phyloP scores from a whole-genome alignment of 2,113 vertebrate species.

The zebrafish (Danio rerio) region DNA sequence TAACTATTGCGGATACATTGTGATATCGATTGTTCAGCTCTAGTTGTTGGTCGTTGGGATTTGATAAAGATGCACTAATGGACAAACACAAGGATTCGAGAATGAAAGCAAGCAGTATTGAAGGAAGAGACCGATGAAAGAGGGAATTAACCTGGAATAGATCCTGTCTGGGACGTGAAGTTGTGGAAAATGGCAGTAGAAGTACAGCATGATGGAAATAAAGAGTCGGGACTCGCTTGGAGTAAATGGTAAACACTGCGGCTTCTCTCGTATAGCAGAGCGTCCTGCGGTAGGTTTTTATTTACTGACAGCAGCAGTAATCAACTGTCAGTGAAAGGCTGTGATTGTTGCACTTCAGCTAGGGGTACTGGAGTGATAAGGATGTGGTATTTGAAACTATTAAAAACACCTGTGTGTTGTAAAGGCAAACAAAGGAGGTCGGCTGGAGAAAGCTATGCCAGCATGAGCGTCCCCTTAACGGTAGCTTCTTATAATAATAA shows the following conservation, averaged over 20 bases:
- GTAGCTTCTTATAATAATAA: too few species aligned
- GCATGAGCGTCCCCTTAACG: not conserved
- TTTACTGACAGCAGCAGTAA: conserved; percentile 43
- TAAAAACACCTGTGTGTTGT: not conserved
- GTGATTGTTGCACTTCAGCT: not conserved
- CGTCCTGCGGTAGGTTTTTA: not conserved
- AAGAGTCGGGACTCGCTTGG: conserved; percentile 58
- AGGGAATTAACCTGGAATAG: conserved; percentile 57
- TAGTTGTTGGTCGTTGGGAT: too few species aligned
- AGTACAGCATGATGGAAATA: conserved; percentile 71
- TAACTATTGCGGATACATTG: too few species aligned
- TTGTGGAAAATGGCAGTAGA: conserved; percentile 73
- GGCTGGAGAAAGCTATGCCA: not conserved
- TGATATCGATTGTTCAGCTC: too few species aligned
- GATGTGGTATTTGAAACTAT: not conserved
- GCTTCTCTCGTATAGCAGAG: conserved; percentile 57
- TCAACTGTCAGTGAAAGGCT: conserved; percentile 3
- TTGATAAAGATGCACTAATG: conserved; percentile 8
- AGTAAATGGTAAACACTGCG: conserved; percentile 66
- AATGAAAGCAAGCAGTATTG: conserved; percentile 48
- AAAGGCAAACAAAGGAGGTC: not conserved
- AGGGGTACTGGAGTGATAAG: not conserved
- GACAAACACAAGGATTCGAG: conserved; percentile 20
- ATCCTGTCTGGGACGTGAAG: conserved; percentile 54
- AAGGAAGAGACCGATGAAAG: conserved; percentile 42